A percentile compares a stretch with the other conserved stretches of the same genome.
Conservation (phyloP, 2,797 vertebrate species). For the Silurus lanzhouensis region DNA sequence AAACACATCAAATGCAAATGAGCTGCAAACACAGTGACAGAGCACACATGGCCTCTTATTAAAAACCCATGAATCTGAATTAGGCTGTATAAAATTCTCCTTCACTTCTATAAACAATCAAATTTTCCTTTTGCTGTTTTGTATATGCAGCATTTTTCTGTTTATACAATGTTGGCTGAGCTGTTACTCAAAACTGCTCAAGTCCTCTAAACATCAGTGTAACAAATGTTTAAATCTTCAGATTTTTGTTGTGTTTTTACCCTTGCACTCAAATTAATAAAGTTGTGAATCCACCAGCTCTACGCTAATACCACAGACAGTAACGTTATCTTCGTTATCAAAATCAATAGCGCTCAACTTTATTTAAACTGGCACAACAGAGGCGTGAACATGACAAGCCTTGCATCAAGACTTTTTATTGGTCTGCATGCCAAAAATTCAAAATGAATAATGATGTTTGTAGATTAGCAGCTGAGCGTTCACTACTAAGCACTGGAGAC, state of each 20-base stretch:
- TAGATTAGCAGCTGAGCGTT: slow-evolving; percentile 55
- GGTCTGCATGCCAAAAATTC: slow-evolving; percentile 7
- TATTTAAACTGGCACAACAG: slow-evolving; percentile 35
- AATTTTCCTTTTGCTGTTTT: not conserved
- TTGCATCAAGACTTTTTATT: not conserved
- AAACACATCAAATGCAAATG: slow-evolving; percentile 1
- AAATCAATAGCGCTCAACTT: slow-evolving; percentile 23
- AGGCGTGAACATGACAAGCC: not conserved
- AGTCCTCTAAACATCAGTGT: not conserved
- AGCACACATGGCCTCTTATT: not conserved
- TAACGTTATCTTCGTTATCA: slow-evolving; percentile 22
- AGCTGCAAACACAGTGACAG: slow-evolving; percentile 4
- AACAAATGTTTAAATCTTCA: not conserved
- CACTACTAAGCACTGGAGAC: slow-evolving; percentile 27
- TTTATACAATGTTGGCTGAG: not conserved
- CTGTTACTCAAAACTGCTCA: not conserved
- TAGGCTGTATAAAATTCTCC: slow-evolving; percentile 4
- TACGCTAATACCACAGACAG: not conserved
- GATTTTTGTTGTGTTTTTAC: not conserved
- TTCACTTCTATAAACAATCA: not conserved
- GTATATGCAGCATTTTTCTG: not conserved
- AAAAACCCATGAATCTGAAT: slow-evolving; percentile 31
- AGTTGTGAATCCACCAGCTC: not conserved
- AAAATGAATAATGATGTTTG: slow-evolving; percentile 37
- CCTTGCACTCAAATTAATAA: not conserved